Conservation (phyloP, 2,797 vertebrate genomes). For the Phoxinus dragarum region DNA sequence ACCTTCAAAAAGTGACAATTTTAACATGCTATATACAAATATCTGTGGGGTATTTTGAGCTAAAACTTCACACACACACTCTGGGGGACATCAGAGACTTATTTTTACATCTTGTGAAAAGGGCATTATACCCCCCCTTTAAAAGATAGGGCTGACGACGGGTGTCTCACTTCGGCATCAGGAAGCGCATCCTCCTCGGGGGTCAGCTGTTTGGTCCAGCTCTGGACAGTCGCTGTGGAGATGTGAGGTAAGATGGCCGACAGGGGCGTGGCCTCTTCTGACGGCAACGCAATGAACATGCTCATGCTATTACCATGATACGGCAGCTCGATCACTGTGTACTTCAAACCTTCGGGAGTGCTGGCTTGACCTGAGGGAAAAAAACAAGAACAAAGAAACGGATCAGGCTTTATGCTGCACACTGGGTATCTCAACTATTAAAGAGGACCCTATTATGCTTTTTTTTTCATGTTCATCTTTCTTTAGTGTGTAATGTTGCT, state of each 20-base stretch:
- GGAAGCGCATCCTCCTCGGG: conserved; percentile 87
- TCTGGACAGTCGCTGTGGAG: conserved; percentile 87
- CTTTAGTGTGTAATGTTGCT: neutral
- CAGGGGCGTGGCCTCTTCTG: conserved; percentile 81
- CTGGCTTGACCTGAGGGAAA: conserved; percentile 81
- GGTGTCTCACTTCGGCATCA: conserved; percentile 88
- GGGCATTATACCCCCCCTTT: neutral
- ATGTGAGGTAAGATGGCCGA: conserved; percentile 89
- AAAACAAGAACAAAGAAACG: neutral
- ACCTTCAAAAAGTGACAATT: too few species aligned
- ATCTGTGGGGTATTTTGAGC: too few species aligned
- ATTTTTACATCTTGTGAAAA: too few species aligned
- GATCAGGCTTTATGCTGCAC: neutral
- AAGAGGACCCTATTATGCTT: neutral
- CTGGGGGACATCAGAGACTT: too few species aligned
- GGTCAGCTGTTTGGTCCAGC: conserved; percentile 86
- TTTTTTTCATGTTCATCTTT: too few species aligned
- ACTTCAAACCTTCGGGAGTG: conserved; percentile 86
- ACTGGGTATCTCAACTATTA: neutral
- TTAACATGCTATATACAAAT: too few species aligned
- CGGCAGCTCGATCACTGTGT: conserved; percentile 90
- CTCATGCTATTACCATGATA: conserved; percentile 90
- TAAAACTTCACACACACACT: too few species aligned
- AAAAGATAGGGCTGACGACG: neutral
- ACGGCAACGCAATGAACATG: conserved; percentile 90